phyloP scores from a whole-genome alignment of 1,140 invertebrate species.

The Lasioglossum baleicum region DNA sequence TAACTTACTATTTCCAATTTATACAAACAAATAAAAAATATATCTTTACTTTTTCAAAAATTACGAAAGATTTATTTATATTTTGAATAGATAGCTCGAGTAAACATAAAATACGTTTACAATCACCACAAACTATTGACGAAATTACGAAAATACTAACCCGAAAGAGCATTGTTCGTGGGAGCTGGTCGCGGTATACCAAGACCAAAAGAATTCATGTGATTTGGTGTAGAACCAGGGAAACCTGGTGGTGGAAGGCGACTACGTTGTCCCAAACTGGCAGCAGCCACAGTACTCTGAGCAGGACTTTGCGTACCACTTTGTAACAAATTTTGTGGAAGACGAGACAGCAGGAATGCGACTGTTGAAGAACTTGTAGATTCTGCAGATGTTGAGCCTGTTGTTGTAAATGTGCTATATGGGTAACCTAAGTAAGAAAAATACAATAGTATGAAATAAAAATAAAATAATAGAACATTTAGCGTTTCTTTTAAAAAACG shows the following conservation, averaged over 20 bases:
- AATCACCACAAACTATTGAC: no score
- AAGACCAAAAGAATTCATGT: conserved; percentile 85
- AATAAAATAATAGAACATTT: no score
- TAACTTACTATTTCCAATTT: no score
- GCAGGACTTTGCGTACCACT: conserved; percentile 73
- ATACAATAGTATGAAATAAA: no score
- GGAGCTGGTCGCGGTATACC: conserved; percentile 82
- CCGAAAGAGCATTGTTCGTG: conserved; percentile 77
- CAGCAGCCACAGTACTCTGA: conserved; percentile 69
- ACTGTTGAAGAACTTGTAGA: conserved; percentile 75
- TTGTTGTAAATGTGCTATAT: conserved; percentile 75
- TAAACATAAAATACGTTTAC: no score
- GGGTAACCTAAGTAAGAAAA: conserved; percentile 67
- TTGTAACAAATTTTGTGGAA: conserved; percentile 76
- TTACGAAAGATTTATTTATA: no score
- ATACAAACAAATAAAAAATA: no score
- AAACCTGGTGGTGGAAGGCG: conserved; percentile 88
- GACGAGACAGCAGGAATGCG: conserved; percentile 76
- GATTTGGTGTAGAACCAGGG: conserved; percentile 81
- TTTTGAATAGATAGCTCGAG: no score
- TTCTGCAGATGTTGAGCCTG: conserved; percentile 77
- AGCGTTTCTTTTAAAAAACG: no score
- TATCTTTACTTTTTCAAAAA: no score
- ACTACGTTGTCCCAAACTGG: conserved; percentile 80
- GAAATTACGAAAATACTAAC: conserved; percentile 67